Conservation (phyloP, 2,113 vertebrate species). For the Chaenocephalus aceratus region DNA sequence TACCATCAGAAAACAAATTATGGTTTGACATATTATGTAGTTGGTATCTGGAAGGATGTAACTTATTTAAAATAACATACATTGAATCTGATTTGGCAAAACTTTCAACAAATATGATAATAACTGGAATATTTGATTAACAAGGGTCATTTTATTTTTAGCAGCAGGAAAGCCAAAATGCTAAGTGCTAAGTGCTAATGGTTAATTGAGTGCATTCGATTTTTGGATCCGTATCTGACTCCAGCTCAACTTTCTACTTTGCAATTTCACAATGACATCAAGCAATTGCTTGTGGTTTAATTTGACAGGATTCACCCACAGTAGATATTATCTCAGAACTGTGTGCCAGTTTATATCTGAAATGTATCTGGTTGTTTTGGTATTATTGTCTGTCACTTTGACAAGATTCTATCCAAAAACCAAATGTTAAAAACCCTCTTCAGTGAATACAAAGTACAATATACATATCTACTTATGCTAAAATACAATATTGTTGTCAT, state of each 20-base stretch:
- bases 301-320: conserved; percentile 7
- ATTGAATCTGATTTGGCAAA: conserved; percentile 10
- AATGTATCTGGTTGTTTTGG: neutral
- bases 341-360: conserved; percentile 6
- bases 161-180: conserved; percentile 11
- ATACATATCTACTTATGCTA: neutral
- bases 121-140: neutral
- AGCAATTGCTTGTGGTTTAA: conserved; percentile 21
- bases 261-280: conserved; percentile 5
- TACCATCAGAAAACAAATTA: neutral
- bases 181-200: conserved; percentile 24
- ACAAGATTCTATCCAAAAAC: neutral
- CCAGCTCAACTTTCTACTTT: neutral
- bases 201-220: conserved; percentile 13
- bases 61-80: neutral
- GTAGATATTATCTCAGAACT: neutral
- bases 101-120: conserved; percentile 12
- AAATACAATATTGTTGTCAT: conserved; percentile 5
- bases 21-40: neutral
- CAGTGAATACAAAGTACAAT: neutral
- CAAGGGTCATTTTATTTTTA: conserved; percentile 9
- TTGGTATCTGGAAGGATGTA: neutral
- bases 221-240: conserved; percentile 25
- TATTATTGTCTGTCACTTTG: neutral
- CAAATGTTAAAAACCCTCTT: neutral